Evolutionary conservation across 1,140 invertebrate species (phyloP).

Genomic region (Lepidurus apus): DNA sequence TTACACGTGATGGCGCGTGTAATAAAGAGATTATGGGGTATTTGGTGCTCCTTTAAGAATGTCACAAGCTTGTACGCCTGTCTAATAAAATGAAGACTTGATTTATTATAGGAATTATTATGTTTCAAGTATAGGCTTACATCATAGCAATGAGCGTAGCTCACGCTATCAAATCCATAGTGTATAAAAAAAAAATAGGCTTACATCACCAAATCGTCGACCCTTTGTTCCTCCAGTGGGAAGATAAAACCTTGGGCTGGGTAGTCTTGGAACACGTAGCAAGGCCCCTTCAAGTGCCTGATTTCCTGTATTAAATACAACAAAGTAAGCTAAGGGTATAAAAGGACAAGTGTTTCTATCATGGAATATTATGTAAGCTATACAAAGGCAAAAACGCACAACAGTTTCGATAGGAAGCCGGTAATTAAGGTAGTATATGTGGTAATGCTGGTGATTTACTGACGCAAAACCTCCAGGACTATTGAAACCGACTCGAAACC

Average conservation of each 20-base stretch:
- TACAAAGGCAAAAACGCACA: conserved; percentile 46
- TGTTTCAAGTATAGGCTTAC: no score
- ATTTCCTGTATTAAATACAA: conserved; percentile 41
- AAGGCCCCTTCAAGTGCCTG: conserved; percentile 47
- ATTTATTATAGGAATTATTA: no score
- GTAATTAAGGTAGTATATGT: conserved; percentile 61
- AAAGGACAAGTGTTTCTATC: conserved; percentile 20
- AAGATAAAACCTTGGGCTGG: conserved; percentile 60
- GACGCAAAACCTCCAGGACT: conserved; percentile 70
- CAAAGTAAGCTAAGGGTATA: conserved; percentile 27
- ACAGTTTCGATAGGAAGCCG: conserved; percentile 58
- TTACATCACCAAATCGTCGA: conserved; percentile 40
- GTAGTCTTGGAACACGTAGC: conserved; percentile 51
- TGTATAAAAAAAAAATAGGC: neutral
- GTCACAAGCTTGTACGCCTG: conserved; percentile 49
- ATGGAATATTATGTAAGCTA: conserved; percentile 36
- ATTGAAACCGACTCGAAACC: conserved; percentile 64
- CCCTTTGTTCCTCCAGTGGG: conserved; percentile 45
- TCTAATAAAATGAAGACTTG: conserved; percentile 36
- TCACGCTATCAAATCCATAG: no score
- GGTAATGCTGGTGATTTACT: conserved; percentile 74
- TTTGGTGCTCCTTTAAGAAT: conserved; percentile 52
- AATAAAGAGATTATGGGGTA: conserved; percentile 64
- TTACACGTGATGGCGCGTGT: conserved; percentile 50
- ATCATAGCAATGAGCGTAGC: no score